Percentiles rank a stretch among this genome's conserved stretches.
Evolutionary conservation across 2,113 vertebrate species (phyloP).

Genomic region (Podarcis muralis): DNA sequence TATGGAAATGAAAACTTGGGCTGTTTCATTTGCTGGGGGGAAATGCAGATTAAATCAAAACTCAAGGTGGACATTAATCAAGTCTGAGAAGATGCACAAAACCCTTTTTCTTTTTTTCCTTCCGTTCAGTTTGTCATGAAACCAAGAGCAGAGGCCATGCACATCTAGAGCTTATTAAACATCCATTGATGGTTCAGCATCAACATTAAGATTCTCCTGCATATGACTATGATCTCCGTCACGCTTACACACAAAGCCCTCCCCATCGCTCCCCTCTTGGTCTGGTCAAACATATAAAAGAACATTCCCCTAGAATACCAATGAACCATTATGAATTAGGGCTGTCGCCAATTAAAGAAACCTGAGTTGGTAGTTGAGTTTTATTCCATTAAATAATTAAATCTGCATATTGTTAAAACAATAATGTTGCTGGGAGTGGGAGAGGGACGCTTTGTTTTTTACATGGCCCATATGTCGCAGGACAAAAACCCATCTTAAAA

Average conservation of each 20-base stretch:
- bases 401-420: background rate
- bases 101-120: background rate
- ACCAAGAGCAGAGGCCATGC: background rate
- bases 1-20: conserved; percentile 32
- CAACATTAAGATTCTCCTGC: background rate
- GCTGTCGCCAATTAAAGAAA: background rate
- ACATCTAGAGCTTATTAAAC: background rate
- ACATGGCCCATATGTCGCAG: background rate
- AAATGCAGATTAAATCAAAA: conserved; percentile 56
- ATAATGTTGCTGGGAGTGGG: background rate
- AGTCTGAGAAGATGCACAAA: conserved; percentile 18
- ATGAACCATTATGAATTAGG: background rate
- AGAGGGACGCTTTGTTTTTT: too few species aligned
- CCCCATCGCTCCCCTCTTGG: too few species aligned
- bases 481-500: background rate
- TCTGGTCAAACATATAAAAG: background rate
- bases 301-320: background rate
- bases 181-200: background rate
- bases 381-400: background rate
- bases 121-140: background rate
- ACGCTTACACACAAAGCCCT: background rate
- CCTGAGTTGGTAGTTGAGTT: background rate
- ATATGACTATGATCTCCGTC: too few species aligned
- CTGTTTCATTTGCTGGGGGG: conserved; percentile 38
- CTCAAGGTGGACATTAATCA: conserved; percentile 50